Base-by-base conservation (phyloP, 2,888 invertebrate genomes). In the Sthenelais limicola region DNA sequence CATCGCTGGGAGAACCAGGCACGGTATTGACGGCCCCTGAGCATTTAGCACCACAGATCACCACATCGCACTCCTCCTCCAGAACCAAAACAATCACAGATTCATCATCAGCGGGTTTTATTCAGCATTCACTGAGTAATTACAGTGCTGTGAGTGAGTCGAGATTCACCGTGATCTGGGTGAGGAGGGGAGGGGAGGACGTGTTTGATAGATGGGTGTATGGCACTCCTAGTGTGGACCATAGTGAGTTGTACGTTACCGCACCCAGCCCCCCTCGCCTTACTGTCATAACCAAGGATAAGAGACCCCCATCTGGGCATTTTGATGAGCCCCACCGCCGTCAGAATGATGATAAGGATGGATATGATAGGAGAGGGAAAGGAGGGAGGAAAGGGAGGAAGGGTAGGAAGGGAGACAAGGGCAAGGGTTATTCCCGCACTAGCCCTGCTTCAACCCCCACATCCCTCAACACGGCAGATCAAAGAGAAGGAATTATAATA, bases 111-210 rank as follows among this genome's bases (percentile, higher is more conserved):
- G n/a, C n/a, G n/a, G n/a, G n/a, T n/a, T n/a, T n/a, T n/a, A n/a
- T n/a, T n/a, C n/a, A n/a, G n/a, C n/a, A n/a, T n/a, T n/a, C n/a
- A n/a, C n/a, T n/a, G n/a, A n/a, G n/a, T n/a, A n/a, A n/a, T n/a
- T n/a, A n/a, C n/a, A n/a, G n/a, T n/a, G n/a, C n/a, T n/a, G n/a
- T n/a, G n/a, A n/a, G n/a, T n/a, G n/a, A n/a, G n/a, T n/a, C n/a
- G n/a, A n/a, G n/a, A n/a, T n/a, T n/a, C n/a, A n/a, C n/a, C n/a
- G 62, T 62, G 35, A 43, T 62, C 21, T 38, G 38, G 24, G 62
- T 62, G 38, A 5, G 15, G 62, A 35, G 62, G 26, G 35, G 43
- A 9, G 62, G 62, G 1, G 1, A 62, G 62, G 35, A 38, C 21
- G 43, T 43, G 2, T 62, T 26, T 62, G 62, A 62, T 15, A 33